Evolutionary conservation across 1,140 invertebrate genomes (phyloP).

Genomic region (Spodoptera litura): DNA sequence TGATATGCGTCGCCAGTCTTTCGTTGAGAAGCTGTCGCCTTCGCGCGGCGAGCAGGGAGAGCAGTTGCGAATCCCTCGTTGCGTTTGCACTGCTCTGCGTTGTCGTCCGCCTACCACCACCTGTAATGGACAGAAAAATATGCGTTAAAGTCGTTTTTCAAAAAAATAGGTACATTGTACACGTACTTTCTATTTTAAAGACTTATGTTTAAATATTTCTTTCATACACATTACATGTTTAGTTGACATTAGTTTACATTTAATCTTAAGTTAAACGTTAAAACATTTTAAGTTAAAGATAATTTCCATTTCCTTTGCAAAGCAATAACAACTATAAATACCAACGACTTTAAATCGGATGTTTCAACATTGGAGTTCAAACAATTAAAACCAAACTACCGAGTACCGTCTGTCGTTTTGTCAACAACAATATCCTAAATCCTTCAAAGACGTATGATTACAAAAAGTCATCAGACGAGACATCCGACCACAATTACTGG

Average conservation of each 20-base stretch:
- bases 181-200: no score
- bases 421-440: constrained; percentile 26
- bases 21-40: constrained; percentile 78
- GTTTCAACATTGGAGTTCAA: no score
- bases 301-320: no score
- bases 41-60: constrained; percentile 85
- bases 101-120: constrained; percentile 63
- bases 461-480: constrained; percentile 14
- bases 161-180: neutral
- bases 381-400: neutral
- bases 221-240: no score
- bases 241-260: no score
- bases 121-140: constrained; percentile 64
- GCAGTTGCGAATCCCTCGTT: constrained; percentile 84
- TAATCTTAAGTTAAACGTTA: no score
- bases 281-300: no score
- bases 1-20: constrained; percentile 77
- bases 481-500: constrained; percentile 29
- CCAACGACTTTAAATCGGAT: no score
- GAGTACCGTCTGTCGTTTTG: neutral
- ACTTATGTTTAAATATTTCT: no score
- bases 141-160: constrained; percentile 14
- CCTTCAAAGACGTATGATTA: constrained; percentile 18
- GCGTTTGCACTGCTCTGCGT: constrained; percentile 68
- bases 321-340: no score